phyloP scores from a whole-genome alignment of 2,797 vertebrate species.

The Pteropus rufus region DNA sequence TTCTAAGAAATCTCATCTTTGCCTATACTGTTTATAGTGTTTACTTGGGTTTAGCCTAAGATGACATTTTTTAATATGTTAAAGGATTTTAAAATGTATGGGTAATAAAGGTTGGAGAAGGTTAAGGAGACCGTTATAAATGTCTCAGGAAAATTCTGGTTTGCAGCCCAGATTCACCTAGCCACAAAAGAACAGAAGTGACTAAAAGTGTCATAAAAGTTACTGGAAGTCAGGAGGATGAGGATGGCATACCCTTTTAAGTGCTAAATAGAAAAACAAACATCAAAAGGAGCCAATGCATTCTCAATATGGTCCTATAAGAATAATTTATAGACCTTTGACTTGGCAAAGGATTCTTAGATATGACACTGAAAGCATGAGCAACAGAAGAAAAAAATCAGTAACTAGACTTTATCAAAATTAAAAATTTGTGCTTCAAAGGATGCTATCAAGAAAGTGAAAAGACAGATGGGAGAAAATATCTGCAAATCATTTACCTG shows the following conservation, averaged over 20 bases:
- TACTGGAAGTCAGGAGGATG: not conserved
- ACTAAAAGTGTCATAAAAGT: not conserved
- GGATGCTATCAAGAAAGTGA: not conserved
- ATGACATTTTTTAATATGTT: not conserved
- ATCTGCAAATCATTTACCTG: not conserved
- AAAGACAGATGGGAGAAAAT: not conserved
- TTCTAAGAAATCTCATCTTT: conserved; percentile 2
- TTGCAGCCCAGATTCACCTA: not conserved
- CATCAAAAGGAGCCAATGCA: not conserved
- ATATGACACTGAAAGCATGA: not conserved
- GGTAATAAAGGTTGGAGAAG: not conserved
- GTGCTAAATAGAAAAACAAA: not conserved
- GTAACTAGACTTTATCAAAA: not conserved
- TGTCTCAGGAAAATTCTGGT: not conserved
- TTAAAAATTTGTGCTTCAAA: not conserved
- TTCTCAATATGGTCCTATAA: not conserved
- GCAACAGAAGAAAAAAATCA: not conserved
- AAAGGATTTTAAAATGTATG: not conserved
- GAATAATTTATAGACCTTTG: not conserved
- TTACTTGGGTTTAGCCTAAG: not conserved
- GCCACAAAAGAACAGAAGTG: not conserved
- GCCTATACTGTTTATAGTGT: not conserved
- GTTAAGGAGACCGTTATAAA: not conserved
- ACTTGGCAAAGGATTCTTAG: not conserved
- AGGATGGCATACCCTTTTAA: not conserved